These are phyloP conservation scores for Heliconius erato DNA, from an alignment of 2,888 invertebrate species.

Conservation along the genomic window DNA sequence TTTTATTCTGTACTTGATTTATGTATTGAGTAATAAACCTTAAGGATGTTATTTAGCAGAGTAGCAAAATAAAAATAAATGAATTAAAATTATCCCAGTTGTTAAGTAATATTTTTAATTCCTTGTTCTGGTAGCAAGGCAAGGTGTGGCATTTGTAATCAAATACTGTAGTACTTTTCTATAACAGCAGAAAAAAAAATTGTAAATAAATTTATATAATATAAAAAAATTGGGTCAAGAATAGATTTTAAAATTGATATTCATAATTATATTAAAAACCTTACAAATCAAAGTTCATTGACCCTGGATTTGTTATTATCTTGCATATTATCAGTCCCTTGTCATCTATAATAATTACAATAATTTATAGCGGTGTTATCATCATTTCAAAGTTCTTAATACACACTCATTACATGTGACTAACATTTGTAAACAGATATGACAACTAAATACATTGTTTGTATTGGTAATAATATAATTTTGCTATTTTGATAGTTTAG, in stretches of 20 bases:
- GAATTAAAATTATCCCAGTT: too few species aligned
- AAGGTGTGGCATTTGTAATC: too few species aligned
- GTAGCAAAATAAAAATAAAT: too few species aligned
- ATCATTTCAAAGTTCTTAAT: constrained; percentile 42
- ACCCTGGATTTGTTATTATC: constrained; percentile 22
- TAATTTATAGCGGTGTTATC: constrained; percentile 20
- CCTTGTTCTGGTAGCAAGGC: too few species aligned
- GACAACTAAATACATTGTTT: not conserved
- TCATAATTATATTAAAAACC: not conserved
- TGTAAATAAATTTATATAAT: not conserved
- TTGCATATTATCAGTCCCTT: constrained; percentile 17
- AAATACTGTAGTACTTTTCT: too few species aligned
- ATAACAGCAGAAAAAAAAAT: not conserved
- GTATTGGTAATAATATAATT: not conserved
- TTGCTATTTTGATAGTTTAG: not conserved
- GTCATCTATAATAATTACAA: constrained; percentile 24
- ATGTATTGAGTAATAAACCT: too few species aligned
- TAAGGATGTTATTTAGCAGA: too few species aligned
- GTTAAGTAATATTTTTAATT: too few species aligned
- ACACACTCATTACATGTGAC: constrained; percentile 35
- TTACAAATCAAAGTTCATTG: constrained; percentile 29
- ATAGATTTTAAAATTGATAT: not conserved
- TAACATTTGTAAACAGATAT: constrained; percentile 15
- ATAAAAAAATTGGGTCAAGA: constrained; percentile 1
- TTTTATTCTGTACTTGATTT: too few species aligned